Base-by-base conservation (phyloP, 2,797 vertebrate genomes). In the Pelobates cultripes region DNA sequence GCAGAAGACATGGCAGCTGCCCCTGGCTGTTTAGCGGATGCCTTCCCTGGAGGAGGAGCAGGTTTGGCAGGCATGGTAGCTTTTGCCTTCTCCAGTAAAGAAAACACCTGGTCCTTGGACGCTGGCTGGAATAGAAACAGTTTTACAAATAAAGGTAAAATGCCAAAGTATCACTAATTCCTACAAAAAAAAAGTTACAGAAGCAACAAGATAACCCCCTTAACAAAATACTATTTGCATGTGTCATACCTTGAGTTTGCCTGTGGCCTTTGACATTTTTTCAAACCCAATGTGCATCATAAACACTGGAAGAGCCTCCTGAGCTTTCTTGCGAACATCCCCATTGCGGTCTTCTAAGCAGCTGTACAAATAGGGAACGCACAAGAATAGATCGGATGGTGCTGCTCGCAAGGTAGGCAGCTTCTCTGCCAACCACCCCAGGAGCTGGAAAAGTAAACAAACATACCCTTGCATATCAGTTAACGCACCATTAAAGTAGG, bases 231-330 rank as follows among this genome's bases (percentile, higher is more conserved):
- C 28, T 28, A 1, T 28, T 28, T 3, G 47, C 2, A 8, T 40
- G 28, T 4, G 13, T 57, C 47, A 84, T 91, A 97, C 98, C 94
- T 99, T 99, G 70, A 99, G 93, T 88, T 98, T 99, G 67, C 94
- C 89, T 0, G 98, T 94, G 44, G 97, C 96, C 88, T 98, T 99
- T 84, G 79, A 89, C 97, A 99, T 99, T 88, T 99, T 99, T 81
- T 99, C 98, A 77, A 94, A 97, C 68, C 96, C 93, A 84, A 99
- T 92, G 84, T 99, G 98, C 97, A 99, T 99, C 98, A 99, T 99
- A 83, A 99, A 99, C 85, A 93, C 94, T 0, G 97, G 97, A 72
- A 99, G 88, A 3, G 97, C 97, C 53, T 99, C 98, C 88, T 99
- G 98, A 0, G 97, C 97, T 83, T 98, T 99, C 89, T 99, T 99